Percentiles rank a stretch among this genome's conserved stretches.
These are phyloP conservation scores for Monoplex corrugatus DNA, from an alignment of 2,888 invertebrate genomes.

Conservation along the genomic window DNA sequence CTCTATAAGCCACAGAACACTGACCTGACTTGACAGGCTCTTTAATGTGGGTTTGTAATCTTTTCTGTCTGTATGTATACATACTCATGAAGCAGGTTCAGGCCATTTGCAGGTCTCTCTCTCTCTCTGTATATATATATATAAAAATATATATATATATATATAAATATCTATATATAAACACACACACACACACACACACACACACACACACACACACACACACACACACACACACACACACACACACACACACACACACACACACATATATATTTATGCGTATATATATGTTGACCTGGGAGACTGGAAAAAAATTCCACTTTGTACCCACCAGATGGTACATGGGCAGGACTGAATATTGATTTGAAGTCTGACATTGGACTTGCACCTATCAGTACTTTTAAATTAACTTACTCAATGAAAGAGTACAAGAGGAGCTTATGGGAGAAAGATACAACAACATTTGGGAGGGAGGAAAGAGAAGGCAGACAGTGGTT, in stretches of 20 bases:
- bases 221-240: background rate
- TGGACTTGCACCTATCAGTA: no score
- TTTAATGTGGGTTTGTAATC: no score
- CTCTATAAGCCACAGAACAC: background rate
- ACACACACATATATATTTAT: background rate
- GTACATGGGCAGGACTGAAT: no score
- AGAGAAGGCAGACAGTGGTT: no score
- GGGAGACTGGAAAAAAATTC: no score
- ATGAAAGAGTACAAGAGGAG: no score
- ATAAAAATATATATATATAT: background rate
- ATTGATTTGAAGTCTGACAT: no score
- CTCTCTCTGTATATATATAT: background rate
- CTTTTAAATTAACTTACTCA: no score
- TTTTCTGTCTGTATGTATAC: no score
- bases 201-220: background rate
- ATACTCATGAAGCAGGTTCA: background rate
- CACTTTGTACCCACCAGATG: no score
- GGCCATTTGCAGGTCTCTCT: background rate
- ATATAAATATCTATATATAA: background rate
- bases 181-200: background rate
- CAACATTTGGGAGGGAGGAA: no score
- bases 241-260: constrained; percentile 12
- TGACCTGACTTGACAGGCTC: background rate
- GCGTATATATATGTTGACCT: background rate
- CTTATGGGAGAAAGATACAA: no score